A percentile compares a stretch with the other conserved stretches of the same genome.
Evolutionary conservation across 2,113 vertebrate genomes (phyloP).

Genomic region (Cacatua alba): DNA sequence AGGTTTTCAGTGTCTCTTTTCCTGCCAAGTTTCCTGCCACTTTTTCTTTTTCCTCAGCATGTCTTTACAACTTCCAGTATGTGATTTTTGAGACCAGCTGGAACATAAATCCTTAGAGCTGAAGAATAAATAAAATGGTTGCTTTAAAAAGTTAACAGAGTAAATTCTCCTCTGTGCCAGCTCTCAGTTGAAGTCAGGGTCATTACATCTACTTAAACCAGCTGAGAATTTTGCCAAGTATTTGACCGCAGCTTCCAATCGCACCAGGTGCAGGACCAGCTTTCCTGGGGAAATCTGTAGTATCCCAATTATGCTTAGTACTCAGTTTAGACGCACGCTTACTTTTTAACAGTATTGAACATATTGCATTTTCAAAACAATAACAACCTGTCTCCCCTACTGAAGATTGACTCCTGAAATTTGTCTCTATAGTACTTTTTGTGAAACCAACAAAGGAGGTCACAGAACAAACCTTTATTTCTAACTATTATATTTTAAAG

Average conservation of each 20-base stretch:
- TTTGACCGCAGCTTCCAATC: conserved; percentile 1
- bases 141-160: conserved; percentile 31
- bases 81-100: conserved; percentile 60
- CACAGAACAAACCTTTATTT: neutral
- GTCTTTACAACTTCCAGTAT: conserved; percentile 44
- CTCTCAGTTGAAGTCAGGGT: neutral
- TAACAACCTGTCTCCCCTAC: conserved; percentile 43
- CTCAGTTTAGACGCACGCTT: neutral
- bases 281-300: neutral
- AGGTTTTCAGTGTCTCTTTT: conserved; percentile 3
- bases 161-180: neutral
- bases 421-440: conserved; percentile 52
- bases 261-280: neutral
- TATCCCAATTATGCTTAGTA: conserved; percentile 1
- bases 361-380: conserved; percentile 52
- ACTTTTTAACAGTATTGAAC: conserved; percentile 7
- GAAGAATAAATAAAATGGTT: conserved; percentile 55
- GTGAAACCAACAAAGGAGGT: neutral
- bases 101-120: conserved; percentile 37
- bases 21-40: conserved; percentile 42
- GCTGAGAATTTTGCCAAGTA: conserved; percentile 38
- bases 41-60: neutral
- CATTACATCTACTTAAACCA: conserved; percentile 33
- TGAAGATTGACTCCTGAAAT: conserved; percentile 59
- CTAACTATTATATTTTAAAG: neutral